Conservation (phyloP, 2,113 vertebrate species). For the Neogale vison region DNA sequence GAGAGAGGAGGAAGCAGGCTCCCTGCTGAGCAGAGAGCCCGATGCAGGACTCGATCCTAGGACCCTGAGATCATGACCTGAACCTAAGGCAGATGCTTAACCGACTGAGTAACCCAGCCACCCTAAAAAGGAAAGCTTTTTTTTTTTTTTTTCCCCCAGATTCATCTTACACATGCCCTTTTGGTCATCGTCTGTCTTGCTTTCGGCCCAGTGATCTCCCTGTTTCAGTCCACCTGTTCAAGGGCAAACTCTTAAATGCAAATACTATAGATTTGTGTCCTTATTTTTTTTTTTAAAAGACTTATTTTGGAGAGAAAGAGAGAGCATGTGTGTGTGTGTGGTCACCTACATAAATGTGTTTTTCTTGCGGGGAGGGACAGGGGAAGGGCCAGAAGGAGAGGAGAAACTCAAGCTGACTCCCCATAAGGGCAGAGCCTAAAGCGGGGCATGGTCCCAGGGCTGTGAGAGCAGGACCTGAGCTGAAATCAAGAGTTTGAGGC, state of each 20-base stretch:
- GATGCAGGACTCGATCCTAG: not conserved
- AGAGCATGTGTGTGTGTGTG: not conserved
- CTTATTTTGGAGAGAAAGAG: not conserved
- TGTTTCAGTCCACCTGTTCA: not conserved
- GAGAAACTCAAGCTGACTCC: not conserved
- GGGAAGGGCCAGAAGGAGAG: not conserved
- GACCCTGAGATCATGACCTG: not conserved
- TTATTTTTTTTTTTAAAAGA: not conserved
- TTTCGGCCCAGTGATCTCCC: slow-evolving; percentile 17
- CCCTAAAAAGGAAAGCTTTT: not conserved
- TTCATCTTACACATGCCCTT: not conserved
- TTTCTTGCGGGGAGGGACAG: not conserved
- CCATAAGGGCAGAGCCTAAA: not conserved
- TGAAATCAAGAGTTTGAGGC: not conserved
- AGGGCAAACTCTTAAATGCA: not conserved
- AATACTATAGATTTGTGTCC: not conserved
- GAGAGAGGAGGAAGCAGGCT: not conserved
- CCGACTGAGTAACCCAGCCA: not conserved
- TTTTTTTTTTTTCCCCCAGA: not conserved
- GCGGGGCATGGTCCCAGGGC: accelerated
- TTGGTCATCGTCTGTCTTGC: not conserved
- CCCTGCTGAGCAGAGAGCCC: not conserved
- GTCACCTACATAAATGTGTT: not conserved
- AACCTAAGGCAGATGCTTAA: not conserved
- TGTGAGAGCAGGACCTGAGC: not conserved